A percentile compares a stretch with the other conserved stretches of the same genome.
Evolutionary conservation across 2,888 invertebrate genomes (phyloP).

Genomic region (Xiphydria camelus): DNA sequence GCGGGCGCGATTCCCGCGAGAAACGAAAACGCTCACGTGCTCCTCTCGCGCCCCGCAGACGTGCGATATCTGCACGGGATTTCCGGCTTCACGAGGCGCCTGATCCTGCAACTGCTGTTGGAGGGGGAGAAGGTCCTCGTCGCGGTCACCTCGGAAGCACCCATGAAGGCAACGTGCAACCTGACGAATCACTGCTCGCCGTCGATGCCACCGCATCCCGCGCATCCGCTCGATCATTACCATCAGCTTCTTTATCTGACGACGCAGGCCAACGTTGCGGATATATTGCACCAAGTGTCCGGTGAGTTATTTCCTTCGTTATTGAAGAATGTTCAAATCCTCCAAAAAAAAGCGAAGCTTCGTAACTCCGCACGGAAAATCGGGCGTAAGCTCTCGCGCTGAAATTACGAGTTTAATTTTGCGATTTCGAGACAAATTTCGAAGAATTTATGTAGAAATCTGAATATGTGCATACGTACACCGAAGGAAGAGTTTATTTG

Average conservation of each 20-base stretch:
- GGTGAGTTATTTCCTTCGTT: constrained; percentile 36
- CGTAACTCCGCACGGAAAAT: too few species aligned
- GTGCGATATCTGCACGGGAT: constrained; percentile 64
- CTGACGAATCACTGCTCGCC: constrained; percentile 40
- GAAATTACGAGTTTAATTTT: too few species aligned
- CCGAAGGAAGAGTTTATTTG: too few species aligned
- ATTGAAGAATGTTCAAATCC: too few species aligned
- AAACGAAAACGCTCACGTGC: too few species aligned
- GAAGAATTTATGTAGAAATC: too few species aligned
- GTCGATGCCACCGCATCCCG: constrained; percentile 64
- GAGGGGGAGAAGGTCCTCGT: constrained; percentile 84
- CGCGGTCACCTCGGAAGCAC: constrained; percentile 63
- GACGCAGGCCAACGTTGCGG: constrained; percentile 74
- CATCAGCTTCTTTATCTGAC: constrained; percentile 75
- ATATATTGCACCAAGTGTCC: constrained; percentile 68
- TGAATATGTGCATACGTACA: too few species aligned
- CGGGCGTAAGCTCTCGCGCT: too few species aligned
- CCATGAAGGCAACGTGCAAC: constrained; percentile 46
- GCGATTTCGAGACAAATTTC: too few species aligned
- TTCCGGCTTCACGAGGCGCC: constrained; percentile 84
- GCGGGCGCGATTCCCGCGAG: too few species aligned
- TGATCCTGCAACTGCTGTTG: constrained; percentile 82
- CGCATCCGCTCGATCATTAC: constrained; percentile 73
- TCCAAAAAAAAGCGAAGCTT: too few species aligned
- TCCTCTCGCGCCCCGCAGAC: too few species aligned